Base-by-base conservation (phyloP, 2,113 vertebrate genomes). In the Oncorhynchus gorbuscha region DNA sequence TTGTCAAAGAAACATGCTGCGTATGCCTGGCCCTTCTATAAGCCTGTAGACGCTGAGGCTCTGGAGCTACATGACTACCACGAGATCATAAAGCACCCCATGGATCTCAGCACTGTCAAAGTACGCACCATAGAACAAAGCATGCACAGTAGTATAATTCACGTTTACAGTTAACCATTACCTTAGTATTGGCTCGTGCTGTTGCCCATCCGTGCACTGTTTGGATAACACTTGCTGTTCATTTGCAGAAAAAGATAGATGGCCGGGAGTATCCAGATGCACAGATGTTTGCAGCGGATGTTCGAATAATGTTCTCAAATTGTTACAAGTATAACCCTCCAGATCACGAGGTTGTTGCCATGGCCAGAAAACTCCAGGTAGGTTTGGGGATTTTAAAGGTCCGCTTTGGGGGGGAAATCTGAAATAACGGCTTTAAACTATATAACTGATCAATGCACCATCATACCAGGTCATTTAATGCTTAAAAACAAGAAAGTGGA, bases 321-420 rank as follows among this genome's bases (percentile, higher is more conserved):
- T 99, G 97, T 83, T 99, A 99, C 92, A 99, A 98, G 85, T 99
- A 99, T 93, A 99, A 99, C 79, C 97, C 97, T 35, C 95, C 96
- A 0, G 93, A 97, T 88, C 97, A 97, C 0, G 94, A 95, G 26
- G 95, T 99, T 45, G 97, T 99, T 18, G 90, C 93, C 2, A 95
- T 95, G 94, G 98, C 97, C 85, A 89, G 94, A 83, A 97, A 95
- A 81, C 96, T 99, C 8, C 98, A 99, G 96, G 98, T 99, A 88
- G 81, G 82, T 26, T 62, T 22, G 18, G 13, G 20, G 39, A 45
- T 45, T 45, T 45, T 11, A 12, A 45, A 45, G 39, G 39, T 45
- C 39, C 39, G 12, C 39, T 11, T 45, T 45, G 39, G 39, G 39
- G 5, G 5, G 5, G 1, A 6, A 35, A 35, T 35, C 32, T 6